phyloP scores from a whole-genome alignment of 2,113 vertebrate species.

The Meriones unguiculatus region DNA sequence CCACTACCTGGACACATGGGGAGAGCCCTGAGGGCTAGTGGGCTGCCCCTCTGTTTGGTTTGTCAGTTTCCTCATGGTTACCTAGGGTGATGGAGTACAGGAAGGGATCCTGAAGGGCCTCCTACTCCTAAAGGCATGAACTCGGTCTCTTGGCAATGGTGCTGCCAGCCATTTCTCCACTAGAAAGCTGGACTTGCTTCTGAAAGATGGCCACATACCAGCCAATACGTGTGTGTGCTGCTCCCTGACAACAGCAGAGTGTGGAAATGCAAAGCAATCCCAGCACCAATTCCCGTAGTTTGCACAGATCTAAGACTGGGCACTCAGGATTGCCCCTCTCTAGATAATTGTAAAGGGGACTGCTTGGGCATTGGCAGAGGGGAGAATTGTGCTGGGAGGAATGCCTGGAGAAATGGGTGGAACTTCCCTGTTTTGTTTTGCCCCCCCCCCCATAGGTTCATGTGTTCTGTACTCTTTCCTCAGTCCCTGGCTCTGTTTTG shows the following conservation, averaged over 20 bases:
- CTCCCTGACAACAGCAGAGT: background rate
- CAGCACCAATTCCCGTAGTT: background rate
- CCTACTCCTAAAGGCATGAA: background rate
- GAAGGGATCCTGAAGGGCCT: background rate
- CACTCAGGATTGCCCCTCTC: background rate
- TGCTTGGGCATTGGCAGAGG: background rate
- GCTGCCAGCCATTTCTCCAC: background rate
- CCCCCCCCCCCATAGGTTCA: background rate
- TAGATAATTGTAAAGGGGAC: background rate
- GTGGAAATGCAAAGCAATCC: background rate
- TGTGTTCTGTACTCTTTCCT: background rate
- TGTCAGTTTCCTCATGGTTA: background rate
- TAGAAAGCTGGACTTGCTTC: background rate
- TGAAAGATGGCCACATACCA: background rate
- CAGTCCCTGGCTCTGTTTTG: background rate
- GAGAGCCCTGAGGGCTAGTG: background rate
- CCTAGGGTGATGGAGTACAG: background rate
- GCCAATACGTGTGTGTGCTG: background rate
- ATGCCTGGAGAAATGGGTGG: background rate
- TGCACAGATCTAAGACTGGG: background rate
- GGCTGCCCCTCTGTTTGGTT: background rate
- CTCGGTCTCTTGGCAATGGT: background rate
- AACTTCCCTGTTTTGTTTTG: background rate
- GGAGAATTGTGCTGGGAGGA: background rate
- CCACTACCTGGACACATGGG: background rate